Evolutionary conservation across 2,888 invertebrate species (phyloP), one percentile per base, ranked within the genome.

Genomic region (Neelides folsomi): DNA sequence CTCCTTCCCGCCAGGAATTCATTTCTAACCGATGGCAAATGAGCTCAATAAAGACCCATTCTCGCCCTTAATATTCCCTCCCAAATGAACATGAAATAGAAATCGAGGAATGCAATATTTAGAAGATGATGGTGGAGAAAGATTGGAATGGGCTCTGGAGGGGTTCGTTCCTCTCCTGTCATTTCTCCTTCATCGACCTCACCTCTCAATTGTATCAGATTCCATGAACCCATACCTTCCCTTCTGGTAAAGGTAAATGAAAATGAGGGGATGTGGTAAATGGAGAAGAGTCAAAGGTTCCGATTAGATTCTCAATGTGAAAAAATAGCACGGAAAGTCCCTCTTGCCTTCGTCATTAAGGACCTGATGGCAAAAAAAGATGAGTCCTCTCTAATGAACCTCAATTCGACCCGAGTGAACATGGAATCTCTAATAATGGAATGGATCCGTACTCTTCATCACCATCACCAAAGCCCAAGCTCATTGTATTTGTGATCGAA

Each of bases 371-470:
- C 51, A 43, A 47, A 50, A n/a, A 54, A 47, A 51, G 47, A 56
- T 56, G 51, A 51, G 49, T 56, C 52, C 52, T 52, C 52, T 52
- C 51, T 53, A 52, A 54, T 54, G 51, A 53, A 47, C 45, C 42
- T 27, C 39, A n/a, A 42, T 40, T 50, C 50, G 37, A 39, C 15
- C 15, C 15, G 15, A n/a, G 13, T 15, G 51, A 49, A 51, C 48
- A 47, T 54, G 50, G 50, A 57, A 52, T 54, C 52, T 57, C 51
- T 53, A 52, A 54, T 54, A 57, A 57, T 52, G 51, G 49, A 53
- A 52, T 52, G 50, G 49, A 54, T 54, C 52, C 40, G 8, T 49
- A 35, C 27, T 42, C 52, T 49, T 38, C 18, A 15, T 20, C 42
- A 16, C 43, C 20, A n/a, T 16, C 19, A 35, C 34, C 42, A 36